Conservation (phyloP, 1,140 invertebrate species). For the Magallana gigas region DNA sequence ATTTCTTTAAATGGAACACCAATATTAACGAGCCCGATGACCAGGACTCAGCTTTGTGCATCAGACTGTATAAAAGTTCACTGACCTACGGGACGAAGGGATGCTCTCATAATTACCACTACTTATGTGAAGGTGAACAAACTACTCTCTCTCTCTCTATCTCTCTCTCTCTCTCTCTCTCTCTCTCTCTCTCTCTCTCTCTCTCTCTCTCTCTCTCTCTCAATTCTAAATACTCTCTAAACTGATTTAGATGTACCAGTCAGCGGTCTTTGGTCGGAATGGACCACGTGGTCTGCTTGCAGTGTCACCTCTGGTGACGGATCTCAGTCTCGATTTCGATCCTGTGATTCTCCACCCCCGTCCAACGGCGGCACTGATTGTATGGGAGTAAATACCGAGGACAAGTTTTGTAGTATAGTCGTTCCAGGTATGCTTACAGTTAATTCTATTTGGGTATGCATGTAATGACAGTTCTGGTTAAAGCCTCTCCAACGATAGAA, state of each 20-base stretch:
- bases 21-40: neutral
- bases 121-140: neutral
- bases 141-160: neutral
- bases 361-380: slow-evolving; percentile 57
- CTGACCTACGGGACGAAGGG: neutral
- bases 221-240: neutral
- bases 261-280: slow-evolving; percentile 59
- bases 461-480: too few species aligned
- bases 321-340: slow-evolving; percentile 47
- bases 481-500: too few species aligned
- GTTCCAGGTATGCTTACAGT: neutral
- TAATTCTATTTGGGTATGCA: too few species aligned
- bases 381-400: slow-evolving; percentile 42
- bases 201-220: neutral
- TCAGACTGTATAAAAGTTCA: neutral
- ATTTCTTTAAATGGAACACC: neutral
- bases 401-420: slow-evolving; percentile 37
- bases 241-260: slow-evolving; percentile 40
- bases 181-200: neutral
- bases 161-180: neutral
- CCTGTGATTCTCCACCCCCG: slow-evolving; percentile 57
- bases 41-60: neutral
- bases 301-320: slow-evolving; percentile 64
- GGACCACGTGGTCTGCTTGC: slow-evolving; percentile 63
- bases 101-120: neutral